Evolutionary conservation across 2,113 vertebrate genomes (phyloP).

Genomic region (Burhinus oedicnemus): DNA sequence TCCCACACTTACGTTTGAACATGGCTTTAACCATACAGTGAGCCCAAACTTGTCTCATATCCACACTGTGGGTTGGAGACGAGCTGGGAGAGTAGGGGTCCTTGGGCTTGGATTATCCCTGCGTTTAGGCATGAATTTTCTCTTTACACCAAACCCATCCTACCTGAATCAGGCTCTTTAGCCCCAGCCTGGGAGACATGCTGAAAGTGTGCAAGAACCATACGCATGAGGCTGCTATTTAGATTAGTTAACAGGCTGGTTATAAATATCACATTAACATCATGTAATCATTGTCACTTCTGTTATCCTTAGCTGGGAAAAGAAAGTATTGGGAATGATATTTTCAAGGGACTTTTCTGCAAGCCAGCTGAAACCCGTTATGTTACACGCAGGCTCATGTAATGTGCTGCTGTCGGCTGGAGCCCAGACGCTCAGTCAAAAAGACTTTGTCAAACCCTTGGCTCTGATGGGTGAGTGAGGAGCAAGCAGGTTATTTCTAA

Average conservation of each 20-base stretch:
- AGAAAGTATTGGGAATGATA: not conserved
- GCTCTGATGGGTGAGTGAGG: not conserved
- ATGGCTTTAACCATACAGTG: not conserved
- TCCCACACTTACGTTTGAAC: not conserved
- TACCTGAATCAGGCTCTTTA: not conserved
- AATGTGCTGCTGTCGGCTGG: not conserved
- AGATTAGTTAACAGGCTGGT: not conserved
- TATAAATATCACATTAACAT: constrained; percentile 17
- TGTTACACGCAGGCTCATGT: not conserved
- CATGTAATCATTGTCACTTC: not conserved
- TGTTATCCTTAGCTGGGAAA: not conserved
- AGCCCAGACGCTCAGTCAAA: not conserved
- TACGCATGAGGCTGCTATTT: not conserved
- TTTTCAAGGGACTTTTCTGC: not conserved
- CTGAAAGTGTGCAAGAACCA: not conserved
- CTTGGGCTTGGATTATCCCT: not conserved
- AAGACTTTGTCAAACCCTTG: constrained; percentile 42
- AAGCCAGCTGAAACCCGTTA: constrained; percentile 12
- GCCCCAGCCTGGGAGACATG: not conserved
- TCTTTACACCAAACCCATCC: not conserved
- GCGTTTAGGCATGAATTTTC: not conserved
- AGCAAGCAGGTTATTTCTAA: constrained; percentile 47
- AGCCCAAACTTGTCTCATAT: not conserved
- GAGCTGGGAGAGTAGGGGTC: not conserved
- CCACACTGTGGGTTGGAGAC: not conserved